Evolutionary conservation across 2,797 vertebrate genomes (phyloP).

Genomic region (Rhodeus uyekii): DNA sequence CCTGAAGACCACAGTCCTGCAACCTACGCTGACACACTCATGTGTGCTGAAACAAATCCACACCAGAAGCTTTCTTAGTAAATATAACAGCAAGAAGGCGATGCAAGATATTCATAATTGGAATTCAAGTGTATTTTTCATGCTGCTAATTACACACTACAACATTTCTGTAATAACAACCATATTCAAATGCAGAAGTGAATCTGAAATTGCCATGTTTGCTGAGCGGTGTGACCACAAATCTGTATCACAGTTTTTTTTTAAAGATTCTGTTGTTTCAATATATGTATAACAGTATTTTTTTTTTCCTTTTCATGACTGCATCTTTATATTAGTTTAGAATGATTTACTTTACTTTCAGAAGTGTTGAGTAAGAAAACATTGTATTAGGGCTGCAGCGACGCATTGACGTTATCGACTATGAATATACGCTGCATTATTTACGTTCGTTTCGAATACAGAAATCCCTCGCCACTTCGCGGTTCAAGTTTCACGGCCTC

Average conservation of each 20-base stretch:
- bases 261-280: not conserved
- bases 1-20: conserved; percentile 22
- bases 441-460: too few species aligned
- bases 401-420: too few species aligned
- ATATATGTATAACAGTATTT: too few species aligned
- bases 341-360: too few species aligned
- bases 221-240: not conserved
- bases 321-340: too few species aligned
- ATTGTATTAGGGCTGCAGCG: too few species aligned
- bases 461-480: too few species aligned
- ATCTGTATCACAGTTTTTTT: not conserved
- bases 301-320: too few species aligned
- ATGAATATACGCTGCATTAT: too few species aligned
- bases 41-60: not conserved
- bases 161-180: not conserved
- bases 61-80: not conserved
- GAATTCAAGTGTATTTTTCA: not conserved
- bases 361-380: too few species aligned
- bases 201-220: not conserved
- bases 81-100: not conserved
- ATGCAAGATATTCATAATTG: not conserved
- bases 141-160: not conserved
- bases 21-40: conserved; percentile 17
- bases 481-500: too few species aligned
- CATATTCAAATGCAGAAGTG: not conserved